phyloP scores from a whole-genome alignment of 2,797 vertebrate genomes.

The Hozukius guyotensis region DNA sequence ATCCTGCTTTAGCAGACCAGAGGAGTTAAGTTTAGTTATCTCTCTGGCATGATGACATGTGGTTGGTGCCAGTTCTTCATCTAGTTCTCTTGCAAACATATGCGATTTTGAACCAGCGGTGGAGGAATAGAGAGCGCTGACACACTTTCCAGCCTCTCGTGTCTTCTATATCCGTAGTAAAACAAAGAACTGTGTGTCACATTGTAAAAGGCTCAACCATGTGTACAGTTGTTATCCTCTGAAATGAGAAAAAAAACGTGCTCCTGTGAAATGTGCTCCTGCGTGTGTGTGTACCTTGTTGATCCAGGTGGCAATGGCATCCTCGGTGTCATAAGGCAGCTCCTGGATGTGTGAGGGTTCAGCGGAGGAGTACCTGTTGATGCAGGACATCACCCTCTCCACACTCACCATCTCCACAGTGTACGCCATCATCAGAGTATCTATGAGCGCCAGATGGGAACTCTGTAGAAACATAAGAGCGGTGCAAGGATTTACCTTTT shows the following conservation, averaged over 20 bases:
- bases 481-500: not conserved
- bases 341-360: slow-evolving; percentile 85
- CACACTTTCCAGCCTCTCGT: slow-evolving; percentile 5
- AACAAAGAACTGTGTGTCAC: slow-evolving; percentile 33
- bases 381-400: slow-evolving; percentile 91
- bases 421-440: slow-evolving; percentile 98
- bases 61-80: not conserved
- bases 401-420: slow-evolving; percentile 97
- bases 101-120: not conserved
- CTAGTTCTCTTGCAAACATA: slow-evolving; percentile 9
- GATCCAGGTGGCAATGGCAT: slow-evolving; percentile 94
- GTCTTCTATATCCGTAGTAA: slow-evolving; percentile 9
- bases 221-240: not conserved
- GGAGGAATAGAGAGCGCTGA: not conserved
- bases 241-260: not conserved
- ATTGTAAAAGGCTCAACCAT: slow-evolving; percentile 2
- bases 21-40: slow-evolving; percentile 18
- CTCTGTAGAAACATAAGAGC: slow-evolving; percentile 79
- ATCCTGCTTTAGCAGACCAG: slow-evolving; percentile 18
- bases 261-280: not conserved
- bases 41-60: slow-evolving; percentile 15
- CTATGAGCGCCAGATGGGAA: slow-evolving; percentile 94
- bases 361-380: slow-evolving; percentile 89
- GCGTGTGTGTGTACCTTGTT: slow-evolving; percentile 88
- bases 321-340: slow-evolving; percentile 95